A percentile compares a stretch with the other conserved stretches of the same genome.
phyloP scores from a whole-genome alignment of 2,113 vertebrate genomes.

The Tautogolabrus adspersus region DNA sequence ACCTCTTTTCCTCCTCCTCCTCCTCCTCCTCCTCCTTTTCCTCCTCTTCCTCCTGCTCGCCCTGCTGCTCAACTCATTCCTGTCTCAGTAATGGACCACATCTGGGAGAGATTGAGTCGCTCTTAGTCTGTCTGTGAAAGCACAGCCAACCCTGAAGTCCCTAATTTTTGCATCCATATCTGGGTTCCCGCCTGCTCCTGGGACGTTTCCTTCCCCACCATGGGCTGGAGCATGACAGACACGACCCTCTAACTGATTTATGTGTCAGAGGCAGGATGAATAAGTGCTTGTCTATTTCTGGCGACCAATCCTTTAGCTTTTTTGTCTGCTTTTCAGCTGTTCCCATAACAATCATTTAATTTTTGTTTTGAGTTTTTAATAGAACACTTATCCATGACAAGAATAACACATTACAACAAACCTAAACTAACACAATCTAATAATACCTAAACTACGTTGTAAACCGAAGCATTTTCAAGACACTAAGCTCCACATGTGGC shows the following conservation, averaged over 20 bases:
- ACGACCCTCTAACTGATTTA: conserved; percentile 3
- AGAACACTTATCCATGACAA: no score
- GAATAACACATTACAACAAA: no score
- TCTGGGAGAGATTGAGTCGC: conserved; percentile 77
- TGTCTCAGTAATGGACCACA: conserved; percentile 72
- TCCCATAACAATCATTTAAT: conserved; percentile 16
- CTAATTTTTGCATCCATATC: conserved; percentile 14
- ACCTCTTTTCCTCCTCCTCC: conserved; percentile 24
- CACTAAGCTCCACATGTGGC: no score
- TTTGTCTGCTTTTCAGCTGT: conserved; percentile 7
- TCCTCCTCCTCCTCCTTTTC: conserved; percentile 60
- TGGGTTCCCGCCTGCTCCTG: conserved; percentile 5
- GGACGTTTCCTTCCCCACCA: conserved; percentile 1
- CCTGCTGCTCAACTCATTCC: conserved; percentile 62
- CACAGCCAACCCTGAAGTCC: conserved; percentile 13
- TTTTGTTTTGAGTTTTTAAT: no score
- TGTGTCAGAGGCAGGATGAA: conserved; percentile 29
- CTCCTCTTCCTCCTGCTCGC: conserved; percentile 37
- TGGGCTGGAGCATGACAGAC: conserved; percentile 3
- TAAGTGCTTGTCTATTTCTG: conserved; percentile 56
- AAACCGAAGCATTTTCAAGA: no score
- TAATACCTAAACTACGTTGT: no score
- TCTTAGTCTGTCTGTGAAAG: conserved; percentile 40
- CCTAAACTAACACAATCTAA: no score
- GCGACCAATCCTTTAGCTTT: conserved; percentile 38